Base-by-base conservation (phyloP, 2,797 vertebrate genomes). In the Scolopax bukidnonensis region DNA sequence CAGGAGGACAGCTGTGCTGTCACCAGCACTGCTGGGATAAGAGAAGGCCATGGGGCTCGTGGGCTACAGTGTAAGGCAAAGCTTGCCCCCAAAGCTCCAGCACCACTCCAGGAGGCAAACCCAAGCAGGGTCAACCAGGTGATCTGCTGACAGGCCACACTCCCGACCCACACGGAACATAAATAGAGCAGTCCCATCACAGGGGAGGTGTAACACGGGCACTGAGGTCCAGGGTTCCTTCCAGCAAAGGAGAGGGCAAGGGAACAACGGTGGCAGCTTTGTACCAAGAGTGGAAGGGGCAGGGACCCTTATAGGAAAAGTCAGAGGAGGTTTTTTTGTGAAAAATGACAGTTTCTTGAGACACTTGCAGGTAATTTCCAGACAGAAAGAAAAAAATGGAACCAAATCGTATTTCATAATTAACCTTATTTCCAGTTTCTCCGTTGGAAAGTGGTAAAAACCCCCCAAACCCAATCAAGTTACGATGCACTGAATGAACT, bases 131-230 rank as follows among this genome's bases (percentile, higher is more conserved):
- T 9, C 27, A 71, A 16, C 43, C 69, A 30, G 63, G 12, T 76
- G n/a, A 84, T 51, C 3, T 67, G 36, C 63, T 67, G 19, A 25
- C 79, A 45, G n/a, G n/a, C 41, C 54, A 38, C 7, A 1, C 14
- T 75, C 56, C 43, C 0, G 2, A 74, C 4, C 28, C 82, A 30
- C 7, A 5, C 25, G 13, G 25, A n/a, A 56, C 9, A 45, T 21
- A 38, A 30, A 16, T 3, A 6, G 0, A 19, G 41, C 0, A 47
- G 23, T 32, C 50, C 56, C n/a, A 28, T 32, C 48, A 23, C 2
- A 53, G 38, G 10, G n/a, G n/a, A 56, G 45, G 69, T 36, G 6
- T 11, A 50, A 54, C 38, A 16, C 7, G 69, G 9, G 0, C 1
- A 1, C 27, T 6, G 54, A 80, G 78, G 25, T 7, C 38, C 33